phyloP scores from a whole-genome alignment of 2,797 vertebrate species.

The Kryptopterus vitreolus region DNA sequence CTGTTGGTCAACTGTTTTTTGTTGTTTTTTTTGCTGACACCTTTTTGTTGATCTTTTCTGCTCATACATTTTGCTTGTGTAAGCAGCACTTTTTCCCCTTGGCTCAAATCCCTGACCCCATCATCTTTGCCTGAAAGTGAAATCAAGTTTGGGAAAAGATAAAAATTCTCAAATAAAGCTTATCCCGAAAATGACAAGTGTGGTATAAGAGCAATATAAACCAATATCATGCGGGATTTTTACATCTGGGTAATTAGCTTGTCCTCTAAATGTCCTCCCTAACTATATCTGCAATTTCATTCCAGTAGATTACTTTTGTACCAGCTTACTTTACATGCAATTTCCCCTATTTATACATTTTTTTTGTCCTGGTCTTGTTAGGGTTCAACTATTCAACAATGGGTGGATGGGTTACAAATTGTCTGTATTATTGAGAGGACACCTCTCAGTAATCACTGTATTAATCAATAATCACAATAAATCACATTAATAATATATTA shows the following conservation, averaged over 20 bases:
- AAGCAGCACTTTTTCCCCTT: conserved; percentile 44
- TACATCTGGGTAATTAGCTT: not conserved
- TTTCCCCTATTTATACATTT: not conserved
- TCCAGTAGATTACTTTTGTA: not conserved
- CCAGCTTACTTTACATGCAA: not conserved
- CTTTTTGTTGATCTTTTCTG: not conserved
- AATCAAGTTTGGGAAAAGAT: conserved; percentile 2
- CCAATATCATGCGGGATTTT: not conserved
- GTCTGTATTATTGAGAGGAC: not conserved
- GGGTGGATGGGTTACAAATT: not conserved
- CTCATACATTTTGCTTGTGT: conserved; percentile 34
- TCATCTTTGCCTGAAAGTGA: conserved; percentile 21
- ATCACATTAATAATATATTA: not conserved
- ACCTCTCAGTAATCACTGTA: not conserved
- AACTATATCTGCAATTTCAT: not conserved
- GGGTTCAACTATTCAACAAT: not conserved
- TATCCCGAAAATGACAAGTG: not conserved
- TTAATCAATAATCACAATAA: no score
- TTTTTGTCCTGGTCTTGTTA: not conserved
- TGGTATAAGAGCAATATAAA: no score
- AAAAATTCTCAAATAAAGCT: conserved; percentile 10
- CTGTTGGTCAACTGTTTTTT: not conserved
- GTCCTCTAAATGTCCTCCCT: not conserved
- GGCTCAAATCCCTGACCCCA: conserved; percentile 22
- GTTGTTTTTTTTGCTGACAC: conserved; percentile 25